Percentiles rank a stretch among this genome's conserved stretches.
Conservation (phyloP, 2,113 vertebrate species). For the Caracal caracal region DNA sequence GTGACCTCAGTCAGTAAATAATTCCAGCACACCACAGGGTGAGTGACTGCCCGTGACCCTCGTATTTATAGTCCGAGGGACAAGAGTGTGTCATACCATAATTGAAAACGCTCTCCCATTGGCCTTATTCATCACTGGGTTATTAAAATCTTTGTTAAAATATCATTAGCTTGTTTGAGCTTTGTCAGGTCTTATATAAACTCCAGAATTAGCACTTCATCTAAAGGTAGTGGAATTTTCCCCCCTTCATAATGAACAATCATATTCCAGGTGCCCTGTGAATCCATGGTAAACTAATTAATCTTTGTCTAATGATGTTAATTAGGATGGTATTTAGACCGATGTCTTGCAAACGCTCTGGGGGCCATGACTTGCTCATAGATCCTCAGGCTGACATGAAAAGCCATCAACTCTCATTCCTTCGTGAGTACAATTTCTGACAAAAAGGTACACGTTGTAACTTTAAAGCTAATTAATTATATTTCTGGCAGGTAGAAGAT, state of each 20-base stretch:
- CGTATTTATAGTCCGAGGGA: constrained; percentile 63
- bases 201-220: constrained; percentile 61
- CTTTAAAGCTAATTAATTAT: neutral
- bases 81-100: neutral
- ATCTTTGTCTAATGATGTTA: constrained; percentile 40
- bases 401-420: neutral
- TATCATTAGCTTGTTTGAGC: constrained; percentile 67
- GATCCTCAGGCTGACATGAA: constrained; percentile 14
- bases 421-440: neutral
- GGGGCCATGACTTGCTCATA: constrained; percentile 4
- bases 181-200: constrained; percentile 52
- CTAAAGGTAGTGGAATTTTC: neutral
- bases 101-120: constrained; percentile 43
- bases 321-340: constrained; percentile 48
- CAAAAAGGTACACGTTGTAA: constrained; percentile 1
- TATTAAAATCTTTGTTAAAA: constrained; percentile 69
- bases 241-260: constrained; percentile 29
- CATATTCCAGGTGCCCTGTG: constrained; percentile 30
- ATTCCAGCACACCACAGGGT: neutral
- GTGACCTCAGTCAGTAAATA: constrained; percentile 66
- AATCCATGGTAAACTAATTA: constrained; percentile 53
- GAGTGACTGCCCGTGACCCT: constrained; percentile 49
- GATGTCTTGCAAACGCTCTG: constrained; percentile 22
- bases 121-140: constrained; percentile 55
- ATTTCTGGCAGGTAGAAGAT: neutral